Evolutionary conservation across 2,888 invertebrate species (phyloP).

Genomic region (Drosophila maculinotata): DNA sequence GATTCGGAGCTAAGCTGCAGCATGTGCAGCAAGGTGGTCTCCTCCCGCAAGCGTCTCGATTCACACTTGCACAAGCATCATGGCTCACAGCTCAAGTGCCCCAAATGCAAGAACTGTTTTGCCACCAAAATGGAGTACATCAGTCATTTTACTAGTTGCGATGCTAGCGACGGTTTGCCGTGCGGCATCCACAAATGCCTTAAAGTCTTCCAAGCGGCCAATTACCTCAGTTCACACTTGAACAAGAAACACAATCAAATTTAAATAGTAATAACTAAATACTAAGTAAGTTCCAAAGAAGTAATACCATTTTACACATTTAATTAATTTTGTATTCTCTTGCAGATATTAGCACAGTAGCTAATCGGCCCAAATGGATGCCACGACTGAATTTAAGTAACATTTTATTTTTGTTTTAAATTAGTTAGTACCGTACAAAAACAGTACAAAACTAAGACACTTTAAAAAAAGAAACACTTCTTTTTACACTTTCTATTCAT

Average conservation of each 20-base stretch:
- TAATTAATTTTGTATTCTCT: not conserved
- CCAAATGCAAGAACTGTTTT: slow-evolving; percentile 19
- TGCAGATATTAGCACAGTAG: not conserved
- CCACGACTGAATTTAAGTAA: too few species aligned
- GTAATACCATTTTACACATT: not conserved
- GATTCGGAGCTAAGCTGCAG: slow-evolving; percentile 45
- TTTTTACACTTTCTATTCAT: not conserved
- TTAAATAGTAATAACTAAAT: not conserved
- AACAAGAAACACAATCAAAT: slow-evolving; percentile 45
- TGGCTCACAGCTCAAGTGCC: slow-evolving; percentile 28
- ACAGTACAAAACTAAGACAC: too few species aligned
- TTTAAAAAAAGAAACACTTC: not conserved
- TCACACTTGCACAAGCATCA: slow-evolving; percentile 58
- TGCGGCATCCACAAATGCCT: slow-evolving; percentile 50
- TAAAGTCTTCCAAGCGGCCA: slow-evolving; percentile 33
- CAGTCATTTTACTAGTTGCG: slow-evolving; percentile 48
- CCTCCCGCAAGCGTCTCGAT: slow-evolving; percentile 53
- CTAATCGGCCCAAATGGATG: too few species aligned
- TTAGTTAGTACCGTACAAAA: too few species aligned
- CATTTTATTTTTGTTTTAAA: too few species aligned
- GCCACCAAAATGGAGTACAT: slow-evolving; percentile 28
- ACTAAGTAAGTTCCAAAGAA: not conserved
- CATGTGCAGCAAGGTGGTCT: slow-evolving; percentile 44
- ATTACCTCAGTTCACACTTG: slow-evolving; percentile 47
- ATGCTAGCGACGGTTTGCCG: slow-evolving; percentile 1